Conservation (phyloP, 2,888 invertebrate genomes). For the Cataglyphis rosenhaueri region DNA sequence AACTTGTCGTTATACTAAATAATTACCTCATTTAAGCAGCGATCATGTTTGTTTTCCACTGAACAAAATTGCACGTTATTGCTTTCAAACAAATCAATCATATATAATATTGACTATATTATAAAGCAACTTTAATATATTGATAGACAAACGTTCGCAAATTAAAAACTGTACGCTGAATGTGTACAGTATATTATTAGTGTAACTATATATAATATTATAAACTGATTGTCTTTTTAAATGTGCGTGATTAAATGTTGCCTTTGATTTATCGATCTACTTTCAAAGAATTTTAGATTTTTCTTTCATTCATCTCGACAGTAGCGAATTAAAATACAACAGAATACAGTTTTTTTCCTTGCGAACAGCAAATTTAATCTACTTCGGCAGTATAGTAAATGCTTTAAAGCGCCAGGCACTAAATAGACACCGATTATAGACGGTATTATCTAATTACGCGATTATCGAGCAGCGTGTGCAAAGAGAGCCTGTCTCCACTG, state of each 20-base stretch:
- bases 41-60: not conserved
- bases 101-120: not conserved
- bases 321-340: not conserved
- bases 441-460: constrained; percentile 60
- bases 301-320: not conserved
- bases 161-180: not conserved
- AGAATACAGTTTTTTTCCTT: constrained; percentile 18
- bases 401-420: constrained; percentile 44
- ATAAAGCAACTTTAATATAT: not conserved
- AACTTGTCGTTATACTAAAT: constrained; percentile 17
- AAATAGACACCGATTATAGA: constrained; percentile 61
- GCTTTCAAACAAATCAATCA: not conserved
- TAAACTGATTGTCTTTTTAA: not conserved
- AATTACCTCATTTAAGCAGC: not conserved
- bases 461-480: constrained; percentile 67
- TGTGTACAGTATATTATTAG: not conserved
- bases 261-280: not conserved
- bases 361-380: constrained; percentile 19
- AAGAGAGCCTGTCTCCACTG: constrained; percentile 58
- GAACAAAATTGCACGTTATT: constrained; percentile 17
- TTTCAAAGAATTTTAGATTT: not conserved
- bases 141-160: not conserved
- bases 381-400: constrained; percentile 42
- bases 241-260: not conserved
- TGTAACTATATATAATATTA: not conserved